Evolutionary conservation across 1,140 invertebrate genomes (phyloP), one percentile per base, ranked within the genome.

Genomic region (Asbolus verrucosus): DNA sequence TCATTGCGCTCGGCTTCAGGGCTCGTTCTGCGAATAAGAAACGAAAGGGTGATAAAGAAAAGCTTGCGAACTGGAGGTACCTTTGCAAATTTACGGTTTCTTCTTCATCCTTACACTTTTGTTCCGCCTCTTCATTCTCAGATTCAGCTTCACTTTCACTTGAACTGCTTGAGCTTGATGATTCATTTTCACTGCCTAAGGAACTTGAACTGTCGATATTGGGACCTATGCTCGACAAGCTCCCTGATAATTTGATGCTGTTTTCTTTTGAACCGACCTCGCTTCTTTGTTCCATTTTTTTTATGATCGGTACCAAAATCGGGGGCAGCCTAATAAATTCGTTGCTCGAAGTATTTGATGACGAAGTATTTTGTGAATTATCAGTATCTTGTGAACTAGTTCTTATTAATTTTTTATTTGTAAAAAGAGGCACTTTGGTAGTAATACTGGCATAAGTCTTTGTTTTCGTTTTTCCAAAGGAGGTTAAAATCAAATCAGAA

Each of bases 201-300:
- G 87, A 89, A 74, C 88, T 89, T 8, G 88, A 88, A 59, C 88
- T 90, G 80, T 91, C 87, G 5, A 89, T 82, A 68, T 89, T 85
- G 13, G 87, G 88, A 24, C 88, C 88, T 13, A 89, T 81, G 70
- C 89, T 90, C 0, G 88, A 89, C 18, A 86, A 78, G 78, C 82
- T 87, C 75, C 84, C 84, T 5, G 70, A 73, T 30, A 46, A 38
- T 69, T 73, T 74, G 16, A 67, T 43, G 41, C 36, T 62, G 54
- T 50, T 36, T 27, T 63, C 66, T 54, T 67, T 63, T 15, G 46
- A 43, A 24, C 46, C 21, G 6, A 21, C 11, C 14, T 72, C 59
- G 36, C 41, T 43, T 54, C 75, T 69, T 59, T 78, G 72, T 73
- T 81, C 71, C 63, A 74, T 65, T 77, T 79, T 74, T 59, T 72